phyloP scores from a whole-genome alignment of 1,140 invertebrate genomes.

The Stegodyphus mimosarum region DNA sequence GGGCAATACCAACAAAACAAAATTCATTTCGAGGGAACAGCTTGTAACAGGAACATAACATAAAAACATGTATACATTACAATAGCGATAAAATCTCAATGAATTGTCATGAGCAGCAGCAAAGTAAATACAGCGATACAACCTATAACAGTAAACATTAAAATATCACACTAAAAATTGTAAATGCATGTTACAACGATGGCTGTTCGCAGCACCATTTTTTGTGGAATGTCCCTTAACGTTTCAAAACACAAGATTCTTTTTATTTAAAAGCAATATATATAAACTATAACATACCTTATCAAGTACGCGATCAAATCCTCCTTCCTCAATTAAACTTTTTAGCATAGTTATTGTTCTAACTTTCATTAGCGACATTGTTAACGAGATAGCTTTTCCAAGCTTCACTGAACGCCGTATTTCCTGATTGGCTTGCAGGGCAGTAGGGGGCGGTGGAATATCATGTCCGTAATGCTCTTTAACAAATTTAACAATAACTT shows the following conservation, averaged over 20 bases:
- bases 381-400: constrained; percentile 39
- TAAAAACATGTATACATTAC: too few relatives aligned
- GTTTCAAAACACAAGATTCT: neutral
- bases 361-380: constrained; percentile 55
- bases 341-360: constrained; percentile 53
- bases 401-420: constrained; percentile 34
- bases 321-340: constrained; percentile 52
- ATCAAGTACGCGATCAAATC: constrained; percentile 70
- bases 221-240: constrained; percentile 46
- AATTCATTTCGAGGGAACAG: too few relatives aligned
- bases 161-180: too few relatives aligned
- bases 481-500: constrained; percentile 55
- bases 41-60: too few relatives aligned
- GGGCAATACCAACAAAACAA: too few relatives aligned
- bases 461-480: constrained; percentile 55
- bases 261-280: neutral
- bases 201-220: constrained; percentile 18
- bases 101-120: too few relatives aligned
- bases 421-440: constrained; percentile 36
- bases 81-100: too few relatives aligned
- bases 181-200: neutral
- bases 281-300: constrained; percentile 67
- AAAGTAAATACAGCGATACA: too few relatives aligned
- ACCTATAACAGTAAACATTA: too few relatives aligned
- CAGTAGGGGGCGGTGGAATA: constrained; percentile 54